Evolutionary conservation across 2,888 invertebrate genomes (phyloP), one percentile per base, ranked within the genome.

Genomic region (Dysmachus trigonus): DNA sequence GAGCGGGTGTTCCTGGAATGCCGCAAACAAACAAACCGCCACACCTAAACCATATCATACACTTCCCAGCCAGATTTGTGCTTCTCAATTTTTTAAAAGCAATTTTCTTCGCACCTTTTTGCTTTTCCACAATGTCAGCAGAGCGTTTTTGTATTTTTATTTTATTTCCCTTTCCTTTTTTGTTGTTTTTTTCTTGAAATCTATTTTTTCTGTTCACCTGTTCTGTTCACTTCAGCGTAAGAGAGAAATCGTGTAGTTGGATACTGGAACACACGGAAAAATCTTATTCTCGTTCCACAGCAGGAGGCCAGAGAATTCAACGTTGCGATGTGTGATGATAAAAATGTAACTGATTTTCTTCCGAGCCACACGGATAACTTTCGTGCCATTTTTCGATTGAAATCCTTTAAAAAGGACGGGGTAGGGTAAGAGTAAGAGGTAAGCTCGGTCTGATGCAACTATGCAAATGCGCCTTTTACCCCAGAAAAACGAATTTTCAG

Each of bases 31-130:
- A 62, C n/a, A n/a, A n/a, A n/a, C n/a, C n/a, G n/a, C 10, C 22
- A 7, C 22, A 10, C 22, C 62, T 27, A 10, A n/a, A 27, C 62
- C 27, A 62, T 62, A 62, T 62, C 62, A 27, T 22, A 27, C 10
- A 62, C 8, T 62, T 62, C 62, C 62, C 27, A 27, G 13, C 62
- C 62, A 62, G 62, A 62, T 62, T 62, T 62, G 62, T 62, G 10
- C 62, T 62, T 62, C 62, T 62, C 62, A 2, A 62, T 62, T 76
- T 35, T 76, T 76, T 76, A 76, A 76, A 76, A 76, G 76, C 76
- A 76, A 76, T 76, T 76, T 76, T 38, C 76, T 76, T 76, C 38
- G 38, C 76, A 76, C 76, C 76, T 76, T 76, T 76, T 76, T 76
- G 38, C 76, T 18, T 22, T 41, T 76, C 38, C 76, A 22, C 35